Base-by-base conservation (phyloP, 2,888 invertebrate genomes). In the Arctia plantaginis region DNA sequence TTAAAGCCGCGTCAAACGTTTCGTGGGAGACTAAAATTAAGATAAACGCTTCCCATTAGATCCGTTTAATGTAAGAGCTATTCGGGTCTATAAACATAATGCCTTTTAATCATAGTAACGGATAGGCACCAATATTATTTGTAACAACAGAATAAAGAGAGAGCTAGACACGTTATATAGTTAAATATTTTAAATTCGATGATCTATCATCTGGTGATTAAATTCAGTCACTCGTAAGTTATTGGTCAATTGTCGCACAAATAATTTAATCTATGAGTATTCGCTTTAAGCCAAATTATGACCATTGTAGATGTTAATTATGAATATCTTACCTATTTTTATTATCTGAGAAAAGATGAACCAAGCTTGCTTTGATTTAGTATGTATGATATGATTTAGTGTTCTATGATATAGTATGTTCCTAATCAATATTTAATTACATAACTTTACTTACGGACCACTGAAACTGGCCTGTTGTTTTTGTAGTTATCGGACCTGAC, bases 81-180 rank as follows among this genome's bases (percentile, higher is more conserved):
- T 94, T 93, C 91, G 86, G 89, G 90, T 80, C 92, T 90, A 94
- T 95, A 95, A 95, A 95, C 92, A 91, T 95, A 95, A 95, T 95
- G 91, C 89, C 88, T 91, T 62, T 93, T 94, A 94, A 95, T 94
- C 91, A 91, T 90, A 87, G 87, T 84, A 80, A 87, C 85, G 86
- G 88, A 90, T 90, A 90, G 90, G 85, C 86, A 83, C 85, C 84
- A 87, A 87, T 85, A 87, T 86, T 89, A 88, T 90, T 89, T 87
- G 82, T 84, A 86, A 78, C 81, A 82, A 79, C 80, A 82, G 88
- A 87, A 89, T 83, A 90, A 30, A 69, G 82, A 86, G 80, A 82
- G 83, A 44, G 76, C 64, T 85, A 27, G 89, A 86, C 23, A 51
- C 55, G 72, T 62, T 27, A 13, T 23, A 41, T 7, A 44, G 30